Conservation (phyloP, 2,888 invertebrate genomes). For the Drosophila austrosaltans region DNA sequence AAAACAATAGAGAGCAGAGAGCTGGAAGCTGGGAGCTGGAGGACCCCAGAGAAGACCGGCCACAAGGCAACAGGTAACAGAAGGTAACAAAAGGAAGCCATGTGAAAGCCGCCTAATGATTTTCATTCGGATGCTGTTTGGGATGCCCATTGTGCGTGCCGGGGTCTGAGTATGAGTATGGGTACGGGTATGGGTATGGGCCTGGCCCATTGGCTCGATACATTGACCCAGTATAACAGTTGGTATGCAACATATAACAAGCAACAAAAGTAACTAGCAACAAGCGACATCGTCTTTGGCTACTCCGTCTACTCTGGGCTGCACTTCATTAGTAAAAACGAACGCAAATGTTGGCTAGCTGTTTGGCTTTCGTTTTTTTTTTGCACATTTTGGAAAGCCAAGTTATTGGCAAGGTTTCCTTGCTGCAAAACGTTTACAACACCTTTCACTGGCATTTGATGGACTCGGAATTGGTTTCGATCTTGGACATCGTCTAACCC, state of each 20-base stretch:
- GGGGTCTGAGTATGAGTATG: constrained; percentile 32
- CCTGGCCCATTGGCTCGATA: constrained; percentile 54
- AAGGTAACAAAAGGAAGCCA: constrained; percentile 26
- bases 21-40: constrained; percentile 7
- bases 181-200: constrained; percentile 34
- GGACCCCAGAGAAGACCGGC: constrained; percentile 15
- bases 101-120: constrained; percentile 72
- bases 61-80: not conserved
- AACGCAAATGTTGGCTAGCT: constrained; percentile 55
- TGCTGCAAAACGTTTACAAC: constrained; percentile 46
- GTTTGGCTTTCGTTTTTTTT: constrained; percentile 66
- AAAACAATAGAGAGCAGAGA: constrained; percentile 63
- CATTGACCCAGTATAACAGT: constrained; percentile 76
- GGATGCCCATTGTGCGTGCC: constrained; percentile 11
- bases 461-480: constrained; percentile 25
- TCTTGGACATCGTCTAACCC: constrained; percentile 11
- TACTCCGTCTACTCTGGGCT: constrained; percentile 35
- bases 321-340: constrained; percentile 71
- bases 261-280: constrained; percentile 18
- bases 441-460: constrained; percentile 66
- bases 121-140: constrained; percentile 56
- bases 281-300: constrained; percentile 30
- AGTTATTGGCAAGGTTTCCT: constrained; percentile 71
- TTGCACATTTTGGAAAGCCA: constrained; percentile 68
- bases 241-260: constrained; percentile 61